Evolutionary conservation across 2,797 vertebrate species (phyloP).

Genomic region (Iguana delicatissima): DNA sequence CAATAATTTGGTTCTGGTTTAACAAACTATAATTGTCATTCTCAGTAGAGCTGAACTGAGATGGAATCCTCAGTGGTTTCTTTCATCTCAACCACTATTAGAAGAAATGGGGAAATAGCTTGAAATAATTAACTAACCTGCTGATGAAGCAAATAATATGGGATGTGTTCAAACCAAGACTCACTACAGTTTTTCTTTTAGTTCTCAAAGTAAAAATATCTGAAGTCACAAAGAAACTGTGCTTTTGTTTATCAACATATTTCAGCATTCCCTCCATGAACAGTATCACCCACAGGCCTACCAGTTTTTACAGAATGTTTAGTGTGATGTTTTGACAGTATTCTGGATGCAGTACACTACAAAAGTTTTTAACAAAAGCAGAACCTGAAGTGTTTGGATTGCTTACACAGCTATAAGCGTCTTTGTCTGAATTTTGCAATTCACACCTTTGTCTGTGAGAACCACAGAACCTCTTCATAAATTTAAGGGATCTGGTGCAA

Average conservation of each 20-base stretch:
- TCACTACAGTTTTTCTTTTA: conserved; percentile 47
- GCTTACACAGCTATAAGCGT: conserved; percentile 39
- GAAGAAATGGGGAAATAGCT: background rate
- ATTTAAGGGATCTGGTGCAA: background rate
- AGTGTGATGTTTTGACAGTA: conserved; percentile 48
- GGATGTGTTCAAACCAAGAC: conserved; percentile 62
- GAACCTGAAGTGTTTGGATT: conserved; percentile 59
- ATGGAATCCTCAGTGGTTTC: background rate
- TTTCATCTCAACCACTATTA: background rate
- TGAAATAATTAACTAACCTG: background rate
- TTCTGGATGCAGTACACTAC: conserved; percentile 54
- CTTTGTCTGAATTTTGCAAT: conserved; percentile 52
- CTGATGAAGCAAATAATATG: conserved; percentile 39
- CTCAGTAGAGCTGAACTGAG: background rate
- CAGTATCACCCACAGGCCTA: conserved; percentile 58
- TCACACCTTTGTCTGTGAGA: conserved; percentile 51
- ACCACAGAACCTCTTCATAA: conserved; percentile 49
- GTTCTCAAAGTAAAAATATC: conserved; percentile 63
- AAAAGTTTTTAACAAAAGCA: conserved; percentile 64
- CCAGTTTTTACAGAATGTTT: conserved; percentile 66
- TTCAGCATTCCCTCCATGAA: conserved; percentile 69
- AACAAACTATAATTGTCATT: background rate
- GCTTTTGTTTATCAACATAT: conserved; percentile 69
- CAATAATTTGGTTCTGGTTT: background rate
- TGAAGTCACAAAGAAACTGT: conserved; percentile 63